phyloP scores from a whole-genome alignment of 2,113 vertebrate genomes.

The western clawed frog (Xenopus tropicalis) region DNA sequence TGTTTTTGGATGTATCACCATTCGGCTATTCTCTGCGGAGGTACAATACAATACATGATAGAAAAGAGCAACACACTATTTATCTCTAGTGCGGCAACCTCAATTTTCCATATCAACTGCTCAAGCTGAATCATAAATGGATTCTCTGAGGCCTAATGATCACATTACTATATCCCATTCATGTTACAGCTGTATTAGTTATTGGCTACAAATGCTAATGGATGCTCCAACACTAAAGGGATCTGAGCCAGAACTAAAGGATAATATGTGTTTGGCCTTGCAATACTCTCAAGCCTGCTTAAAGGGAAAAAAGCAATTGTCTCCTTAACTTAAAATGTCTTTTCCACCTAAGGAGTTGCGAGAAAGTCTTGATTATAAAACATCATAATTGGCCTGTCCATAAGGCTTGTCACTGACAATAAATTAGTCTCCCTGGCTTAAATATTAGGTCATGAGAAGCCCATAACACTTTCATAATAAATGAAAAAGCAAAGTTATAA shows the following conservation, averaged over 20 bases:
- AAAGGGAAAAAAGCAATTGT: constrained; percentile 20
- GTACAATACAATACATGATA: constrained; percentile 1
- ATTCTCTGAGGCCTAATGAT: constrained; percentile 48
- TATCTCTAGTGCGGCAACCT: constrained; percentile 6
- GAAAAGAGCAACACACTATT: constrained; percentile 4
- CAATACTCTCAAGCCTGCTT: constrained; percentile 36
- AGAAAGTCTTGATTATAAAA: not conserved
- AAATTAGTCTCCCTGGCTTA: too few relatives aligned
- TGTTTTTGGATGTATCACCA: not conserved
- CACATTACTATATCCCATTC: constrained; percentile 40
- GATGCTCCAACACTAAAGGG: constrained; percentile 50
- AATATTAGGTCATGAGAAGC: too few relatives aligned
- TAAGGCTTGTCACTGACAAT: too few relatives aligned
- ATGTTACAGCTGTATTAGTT: constrained; percentile 45
- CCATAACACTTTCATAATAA: too few relatives aligned
- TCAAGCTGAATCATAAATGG: constrained; percentile 37
- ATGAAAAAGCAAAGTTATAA: too few relatives aligned
- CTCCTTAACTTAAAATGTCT: constrained; percentile 11
- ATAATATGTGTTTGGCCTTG: constrained; percentile 41
- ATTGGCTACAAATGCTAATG: constrained; percentile 56
- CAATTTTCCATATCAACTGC: constrained; percentile 8
- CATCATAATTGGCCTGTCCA: too few relatives aligned
- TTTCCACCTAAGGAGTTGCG: constrained; percentile 38
- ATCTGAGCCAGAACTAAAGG: constrained; percentile 55
- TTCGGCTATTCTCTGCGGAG: not conserved